Evolutionary conservation across 2,113 vertebrate genomes (phyloP), one percentile per base, ranked within the genome.

Genomic region (Cervus canadensis): DNA sequence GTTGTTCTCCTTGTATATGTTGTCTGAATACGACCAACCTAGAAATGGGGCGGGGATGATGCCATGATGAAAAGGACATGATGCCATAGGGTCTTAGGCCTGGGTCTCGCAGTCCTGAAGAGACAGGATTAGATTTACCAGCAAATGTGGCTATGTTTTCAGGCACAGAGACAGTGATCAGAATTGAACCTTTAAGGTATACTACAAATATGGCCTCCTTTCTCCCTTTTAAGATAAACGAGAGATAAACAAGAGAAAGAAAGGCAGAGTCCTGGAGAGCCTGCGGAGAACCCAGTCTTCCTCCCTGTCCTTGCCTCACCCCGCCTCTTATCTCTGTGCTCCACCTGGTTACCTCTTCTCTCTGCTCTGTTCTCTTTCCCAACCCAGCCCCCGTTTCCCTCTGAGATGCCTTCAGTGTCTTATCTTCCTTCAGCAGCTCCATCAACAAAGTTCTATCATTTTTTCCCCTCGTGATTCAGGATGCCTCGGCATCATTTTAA

Each of bases 401-500:
- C 25, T 16, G 91, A 48, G 56, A 83, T 59, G 76, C 64, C 25
- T 11, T 14, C 10, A 10, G 33, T 1, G 12, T 89, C 86, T 97
- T 96, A 94, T 59, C 78, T 97, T 45, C 60, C 23, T 62, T 94
- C 54, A 62, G 57, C 94, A 86, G 78, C 28, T 48, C 56, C 52
- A 54, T 83, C 91, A 59, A 45, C 60, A 85, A 56, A 48, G 19
- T 76, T 16, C 33, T 71, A 6, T 96, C 62, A 43, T 76, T 57
- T 60, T 54, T 60, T n/a, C 11, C 2, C 10, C n/a, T 83, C 2
- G 6, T 59, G 83, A 57, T 54, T 93, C 71, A 9, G 13, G 56
- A 40, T 43, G 56, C 52, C 74, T 86, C 40, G 7, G 84, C 71
- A 67, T 78, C 92, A 48, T 71, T 96, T 96, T 95, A 91, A 97